Base-by-base conservation (phyloP, 2,797 vertebrate species). In the Tenualosa thibaudeaui region DNA sequence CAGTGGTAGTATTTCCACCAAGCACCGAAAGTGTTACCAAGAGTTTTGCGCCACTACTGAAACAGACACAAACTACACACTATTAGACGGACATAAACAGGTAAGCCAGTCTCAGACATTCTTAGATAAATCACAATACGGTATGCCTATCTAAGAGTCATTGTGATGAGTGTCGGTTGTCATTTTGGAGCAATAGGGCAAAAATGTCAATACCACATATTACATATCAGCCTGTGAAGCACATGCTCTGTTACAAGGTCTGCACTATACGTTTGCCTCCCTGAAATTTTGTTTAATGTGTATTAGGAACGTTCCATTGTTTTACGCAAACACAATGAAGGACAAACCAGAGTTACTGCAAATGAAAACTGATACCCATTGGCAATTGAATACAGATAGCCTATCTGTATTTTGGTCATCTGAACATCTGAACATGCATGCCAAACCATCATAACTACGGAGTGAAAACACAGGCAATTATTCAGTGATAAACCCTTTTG, bases 371-470 rank as follows among this genome's bases (percentile, higher is more conserved):
- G 40, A 22, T 46, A 78, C 71, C 37, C 71, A 19, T 3, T 78
- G 71, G 9, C 71, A 78, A 22, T 10, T 22, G 43, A 78, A 17
- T 78, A 78, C 17, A 46, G 17, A 78, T 78, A 31, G 31, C 31
- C 31, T 31, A 46, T 78, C 19, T 78, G 71, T 78, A 78, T 46
- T 78, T 78, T 78, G 12, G 71, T n/a, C n/a, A n/a, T n/a, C n/a
- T 78, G 68, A 78, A 46, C 71, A 78, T 78, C 40, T 43, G 40
- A 78, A 40, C 40, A 37, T 22, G 71, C 71, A 37, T 46, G 71
- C 71, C 37, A 78, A 78, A 22, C 40, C 43, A 43, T 46, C 17
- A 78, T 78, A 40, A 40, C 37, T 7, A 40, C 71, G 43, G 71
- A 19, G 71, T 19, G 71, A 78, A 46, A 78, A 78, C 71, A 78